A percentile compares a stretch with the other conserved stretches of the same genome.
phyloP scores from a whole-genome alignment of 2,797 vertebrate species.

The Tauraco hartlaubi region DNA sequence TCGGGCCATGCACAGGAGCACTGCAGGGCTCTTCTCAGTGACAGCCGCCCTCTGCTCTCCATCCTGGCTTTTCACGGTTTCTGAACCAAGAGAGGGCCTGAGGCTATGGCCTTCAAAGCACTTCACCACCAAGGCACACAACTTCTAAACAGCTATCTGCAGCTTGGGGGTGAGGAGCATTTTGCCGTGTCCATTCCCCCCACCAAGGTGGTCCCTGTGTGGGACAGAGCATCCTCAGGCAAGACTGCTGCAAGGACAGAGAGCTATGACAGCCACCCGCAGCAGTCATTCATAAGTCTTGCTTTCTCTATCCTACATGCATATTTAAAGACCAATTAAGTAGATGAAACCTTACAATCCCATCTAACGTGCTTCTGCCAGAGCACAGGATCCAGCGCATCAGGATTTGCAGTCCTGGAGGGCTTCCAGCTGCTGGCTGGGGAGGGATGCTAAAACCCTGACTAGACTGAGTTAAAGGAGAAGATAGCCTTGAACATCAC shows the following conservation, averaged over 20 bases:
- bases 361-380: neutral
- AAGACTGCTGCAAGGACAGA: neutral
- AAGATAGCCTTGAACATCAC: neutral
- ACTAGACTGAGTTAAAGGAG: neutral
- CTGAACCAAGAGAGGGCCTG: neutral
- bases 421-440: neutral
- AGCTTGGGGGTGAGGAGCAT: neutral
- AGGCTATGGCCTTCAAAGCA: neutral
- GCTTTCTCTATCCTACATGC: slow-evolving; percentile 15
- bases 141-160: neutral
- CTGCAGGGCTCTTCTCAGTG: neutral
- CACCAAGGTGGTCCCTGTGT: neutral
- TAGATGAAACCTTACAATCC: neutral
- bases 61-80: neutral
- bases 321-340: slow-evolving; percentile 41
- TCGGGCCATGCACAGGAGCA: neutral
- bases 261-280: neutral
- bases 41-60: neutral
- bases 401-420: neutral
- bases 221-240: neutral
- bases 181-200: neutral
- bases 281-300: neutral
- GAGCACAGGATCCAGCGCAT: neutral
- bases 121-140: neutral
- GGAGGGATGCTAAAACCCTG: neutral